Percentiles rank a stretch among this genome's conserved stretches.
phyloP scores from a whole-genome alignment of 1,140 invertebrate genomes.

The Listronotus oregonensis region DNA sequence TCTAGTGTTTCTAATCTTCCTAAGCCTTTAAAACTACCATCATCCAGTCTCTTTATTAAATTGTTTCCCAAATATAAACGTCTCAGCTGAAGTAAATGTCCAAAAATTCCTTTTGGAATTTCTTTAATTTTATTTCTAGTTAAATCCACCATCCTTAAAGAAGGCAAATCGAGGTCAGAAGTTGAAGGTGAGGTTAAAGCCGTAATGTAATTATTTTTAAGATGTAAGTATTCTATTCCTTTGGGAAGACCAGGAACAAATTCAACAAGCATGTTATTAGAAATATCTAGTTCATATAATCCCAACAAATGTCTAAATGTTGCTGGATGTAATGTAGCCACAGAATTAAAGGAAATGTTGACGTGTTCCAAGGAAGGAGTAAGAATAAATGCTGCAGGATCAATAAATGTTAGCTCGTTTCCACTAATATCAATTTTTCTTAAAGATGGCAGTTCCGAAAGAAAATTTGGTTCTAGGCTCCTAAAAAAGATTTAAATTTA shows the following conservation, averaged over 20 bases:
- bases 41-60: slow-evolving; percentile 70
- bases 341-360: slow-evolving; percentile 76
- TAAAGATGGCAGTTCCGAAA: slow-evolving; percentile 76
- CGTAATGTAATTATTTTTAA: slow-evolving; percentile 75
- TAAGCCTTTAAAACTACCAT: slow-evolving; percentile 71
- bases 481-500: slow-evolving; percentile 54
- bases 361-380: slow-evolving; percentile 75
- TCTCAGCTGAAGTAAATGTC: slow-evolving; percentile 70
- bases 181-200: slow-evolving; percentile 70
- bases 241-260: slow-evolving; percentile 74
- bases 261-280: slow-evolving; percentile 73
- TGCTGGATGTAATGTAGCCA: slow-evolving; percentile 69
- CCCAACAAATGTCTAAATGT: slow-evolving; percentile 75
- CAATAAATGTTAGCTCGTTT: slow-evolving; percentile 73
- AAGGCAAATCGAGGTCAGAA: slow-evolving; percentile 68
- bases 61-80: slow-evolving; percentile 80
- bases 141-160: slow-evolving; percentile 73
- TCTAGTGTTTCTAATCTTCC: slow-evolving; percentile 76
- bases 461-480: slow-evolving; percentile 69
- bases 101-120: slow-evolving; percentile 68
- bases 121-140: slow-evolving; percentile 77
- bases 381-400: slow-evolving; percentile 72
- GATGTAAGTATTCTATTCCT: slow-evolving; percentile 76
- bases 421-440: slow-evolving; percentile 77
- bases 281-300: slow-evolving; percentile 79